Evolutionary conservation across 2,797 vertebrate species (phyloP).

Genomic region (Clarias pachynema): DNA sequence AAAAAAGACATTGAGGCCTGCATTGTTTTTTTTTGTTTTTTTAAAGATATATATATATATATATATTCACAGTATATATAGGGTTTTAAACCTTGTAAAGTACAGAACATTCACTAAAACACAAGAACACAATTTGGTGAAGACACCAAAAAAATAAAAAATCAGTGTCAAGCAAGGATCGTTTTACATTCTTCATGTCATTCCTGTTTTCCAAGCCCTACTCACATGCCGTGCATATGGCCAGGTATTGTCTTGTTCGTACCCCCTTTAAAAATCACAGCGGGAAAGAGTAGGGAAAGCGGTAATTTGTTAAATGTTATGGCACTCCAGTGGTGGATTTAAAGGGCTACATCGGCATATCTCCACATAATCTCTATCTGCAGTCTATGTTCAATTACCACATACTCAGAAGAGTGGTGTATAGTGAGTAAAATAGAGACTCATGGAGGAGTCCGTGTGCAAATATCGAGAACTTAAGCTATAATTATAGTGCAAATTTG

Average conservation of each 20-base stretch:
- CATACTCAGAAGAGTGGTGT: neutral
- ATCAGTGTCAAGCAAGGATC: conserved; percentile 8
- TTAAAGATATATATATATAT: conserved; percentile 43
- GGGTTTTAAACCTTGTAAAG: conserved; percentile 38
- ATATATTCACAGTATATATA: neutral
- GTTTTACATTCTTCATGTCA: conserved; percentile 42
- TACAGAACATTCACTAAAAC: conserved; percentile 57
- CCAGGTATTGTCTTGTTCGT: neutral
- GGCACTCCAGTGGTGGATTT: neutral
- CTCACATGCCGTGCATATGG: conserved; percentile 4
- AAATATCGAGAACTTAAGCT: neutral
- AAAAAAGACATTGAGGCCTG: neutral
- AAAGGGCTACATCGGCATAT: neutral
- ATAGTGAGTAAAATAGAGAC: neutral
- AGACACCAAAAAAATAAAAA: conserved; percentile 15
- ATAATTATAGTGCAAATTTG: neutral
- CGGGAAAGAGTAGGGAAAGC: neutral
- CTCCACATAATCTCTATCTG: neutral
- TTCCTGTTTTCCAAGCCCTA: conserved; percentile 16
- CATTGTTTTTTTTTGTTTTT: neutral
- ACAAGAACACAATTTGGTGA: conserved; percentile 30
- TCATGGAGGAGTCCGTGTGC: neutral
- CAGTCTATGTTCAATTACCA: neutral
- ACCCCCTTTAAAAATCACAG: neutral
- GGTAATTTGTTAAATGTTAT: neutral